phyloP scores from a whole-genome alignment of 2,113 vertebrate genomes.

The Neofelis nebulosa region DNA sequence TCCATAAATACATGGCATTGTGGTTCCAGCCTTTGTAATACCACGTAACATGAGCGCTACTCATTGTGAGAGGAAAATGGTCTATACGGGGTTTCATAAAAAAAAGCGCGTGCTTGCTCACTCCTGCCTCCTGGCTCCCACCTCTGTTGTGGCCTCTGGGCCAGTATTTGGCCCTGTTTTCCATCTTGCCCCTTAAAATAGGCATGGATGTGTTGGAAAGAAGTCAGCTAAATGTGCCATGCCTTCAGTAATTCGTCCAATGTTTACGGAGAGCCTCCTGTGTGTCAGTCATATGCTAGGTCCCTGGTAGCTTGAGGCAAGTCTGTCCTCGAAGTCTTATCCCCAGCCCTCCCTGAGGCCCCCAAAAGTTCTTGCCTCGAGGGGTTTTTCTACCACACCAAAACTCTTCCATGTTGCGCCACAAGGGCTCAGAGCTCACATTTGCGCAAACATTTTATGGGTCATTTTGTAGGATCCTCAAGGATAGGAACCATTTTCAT shows the following conservation, averaged over 20 bases:
- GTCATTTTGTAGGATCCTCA: not conserved
- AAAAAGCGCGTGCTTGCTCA: not conserved
- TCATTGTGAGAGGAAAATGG: constrained; percentile 46
- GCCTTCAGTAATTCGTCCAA: not conserved
- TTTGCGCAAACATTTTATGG: not conserved
- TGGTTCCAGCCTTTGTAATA: constrained; percentile 26
- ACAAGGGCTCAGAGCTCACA: not conserved
- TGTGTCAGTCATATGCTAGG: not conserved
- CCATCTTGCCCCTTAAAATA: not conserved
- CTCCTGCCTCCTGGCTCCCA: not conserved
- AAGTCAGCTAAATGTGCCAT: not conserved
- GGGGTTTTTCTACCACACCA: not conserved
- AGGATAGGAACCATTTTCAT: not conserved
- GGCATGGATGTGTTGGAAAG: not conserved
- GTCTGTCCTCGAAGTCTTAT: not conserved
- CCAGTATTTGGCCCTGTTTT: not conserved
- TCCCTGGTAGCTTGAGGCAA: not conserved
- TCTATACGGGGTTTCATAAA: constrained; percentile 52
- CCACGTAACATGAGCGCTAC: constrained; percentile 27
- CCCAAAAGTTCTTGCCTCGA: not conserved
- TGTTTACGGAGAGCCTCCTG: not conserved
- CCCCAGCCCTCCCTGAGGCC: not conserved
- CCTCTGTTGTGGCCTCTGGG: not conserved
- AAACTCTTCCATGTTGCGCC: not conserved
- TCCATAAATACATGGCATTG: constrained; percentile 62